phyloP scores from a whole-genome alignment of 2,113 vertebrate genomes.

The Macaca fascicularis region DNA sequence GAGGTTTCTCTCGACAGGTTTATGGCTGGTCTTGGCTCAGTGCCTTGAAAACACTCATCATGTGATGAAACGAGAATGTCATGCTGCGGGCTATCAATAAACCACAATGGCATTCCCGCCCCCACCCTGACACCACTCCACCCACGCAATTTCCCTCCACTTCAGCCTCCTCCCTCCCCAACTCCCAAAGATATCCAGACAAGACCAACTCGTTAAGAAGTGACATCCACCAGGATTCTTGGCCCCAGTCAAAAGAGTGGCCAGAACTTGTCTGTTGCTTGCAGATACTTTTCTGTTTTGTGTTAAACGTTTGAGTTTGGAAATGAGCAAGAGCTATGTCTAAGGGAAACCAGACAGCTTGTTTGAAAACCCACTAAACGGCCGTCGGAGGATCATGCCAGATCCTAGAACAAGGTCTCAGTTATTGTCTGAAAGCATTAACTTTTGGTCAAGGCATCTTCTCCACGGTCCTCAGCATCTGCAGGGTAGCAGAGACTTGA shows the following conservation, averaged over 20 bases:
- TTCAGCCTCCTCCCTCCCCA: neutral
- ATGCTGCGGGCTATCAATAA: slow-evolving; percentile 47
- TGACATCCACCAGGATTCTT: neutral
- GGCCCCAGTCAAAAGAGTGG: neutral
- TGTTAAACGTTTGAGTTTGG: slow-evolving; percentile 37
- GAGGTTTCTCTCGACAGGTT: slow-evolving; percentile 53
- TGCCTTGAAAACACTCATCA: slow-evolving; percentile 58
- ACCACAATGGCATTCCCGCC: neutral
- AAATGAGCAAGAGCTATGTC: neutral
- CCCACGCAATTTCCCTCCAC: neutral
- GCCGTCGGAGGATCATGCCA: neutral
- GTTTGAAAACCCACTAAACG: neutral
- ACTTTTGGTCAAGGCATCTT: neutral
- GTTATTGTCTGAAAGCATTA: neutral
- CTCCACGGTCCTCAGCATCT: neutral
- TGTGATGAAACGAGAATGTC: slow-evolving; percentile 60
- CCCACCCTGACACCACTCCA: neutral
- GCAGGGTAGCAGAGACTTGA: neutral
- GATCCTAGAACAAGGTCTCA: neutral
- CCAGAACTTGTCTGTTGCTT: neutral
- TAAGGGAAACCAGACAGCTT: neutral
- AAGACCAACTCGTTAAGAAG: neutral
- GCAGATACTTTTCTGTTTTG: neutral
- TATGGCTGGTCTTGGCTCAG: slow-evolving; percentile 61
- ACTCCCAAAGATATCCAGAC: neutral